These are phyloP conservation scores for Sphaeramia orbicularis DNA, from an alignment of 2,797 vertebrate species.

Conservation along the genomic window DNA sequence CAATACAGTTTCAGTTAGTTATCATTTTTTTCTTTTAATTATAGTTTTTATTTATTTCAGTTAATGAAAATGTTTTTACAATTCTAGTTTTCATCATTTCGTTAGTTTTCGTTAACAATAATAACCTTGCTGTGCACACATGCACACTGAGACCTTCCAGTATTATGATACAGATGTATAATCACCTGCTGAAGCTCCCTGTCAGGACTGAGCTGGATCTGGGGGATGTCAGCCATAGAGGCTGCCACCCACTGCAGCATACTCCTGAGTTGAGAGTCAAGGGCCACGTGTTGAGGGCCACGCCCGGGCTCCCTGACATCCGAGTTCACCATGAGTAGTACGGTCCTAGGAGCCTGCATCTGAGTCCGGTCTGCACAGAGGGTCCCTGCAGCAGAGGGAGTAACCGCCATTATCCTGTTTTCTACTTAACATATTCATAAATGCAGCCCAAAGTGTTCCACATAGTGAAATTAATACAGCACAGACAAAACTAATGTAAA, in stretches of 20 bases:
- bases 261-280: constrained; percentile 90
- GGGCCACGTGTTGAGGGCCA: constrained; percentile 81
- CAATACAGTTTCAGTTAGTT: too few relatives aligned
- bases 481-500: too few relatives aligned
- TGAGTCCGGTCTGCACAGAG: constrained; percentile 79
- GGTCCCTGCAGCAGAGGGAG: constrained; percentile 78
- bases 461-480: too few relatives aligned
- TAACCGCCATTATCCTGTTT: constrained; percentile 1
- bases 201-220: constrained; percentile 87
- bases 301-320: constrained; percentile 84
- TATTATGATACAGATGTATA: too few relatives aligned
- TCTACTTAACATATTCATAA: neutral
- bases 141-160: too few relatives aligned
- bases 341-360: constrained; percentile 71
- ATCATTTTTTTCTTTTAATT: too few relatives aligned
- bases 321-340: constrained; percentile 86
- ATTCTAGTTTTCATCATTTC: too few relatives aligned
- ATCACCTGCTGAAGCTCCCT: constrained; percentile 90
- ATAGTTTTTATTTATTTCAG: too few relatives aligned
- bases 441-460: too few relatives aligned
- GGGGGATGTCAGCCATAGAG: constrained; percentile 90
- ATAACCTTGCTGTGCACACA: too few relatives aligned
- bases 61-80: too few relatives aligned
- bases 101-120: too few relatives aligned
- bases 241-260: constrained; percentile 94